Base-by-base conservation (phyloP, 1,140 invertebrate genomes). In the Tyrophagus putrescentiae region DNA sequence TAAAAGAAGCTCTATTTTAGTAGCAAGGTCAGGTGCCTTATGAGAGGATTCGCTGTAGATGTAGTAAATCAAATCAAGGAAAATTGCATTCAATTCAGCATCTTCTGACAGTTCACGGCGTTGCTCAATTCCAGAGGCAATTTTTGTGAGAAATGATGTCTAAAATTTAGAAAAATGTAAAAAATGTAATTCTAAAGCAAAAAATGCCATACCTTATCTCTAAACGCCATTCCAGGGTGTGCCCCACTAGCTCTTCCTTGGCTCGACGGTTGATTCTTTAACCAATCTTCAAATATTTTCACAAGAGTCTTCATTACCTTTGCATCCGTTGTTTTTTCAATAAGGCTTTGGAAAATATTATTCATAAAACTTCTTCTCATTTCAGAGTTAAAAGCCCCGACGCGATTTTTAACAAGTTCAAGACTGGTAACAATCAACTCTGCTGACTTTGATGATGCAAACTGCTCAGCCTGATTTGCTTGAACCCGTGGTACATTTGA, bases 311-410 rank as follows among this genome's bases (percentile, higher is more conserved):
- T 91, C 80, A 95, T 84, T 13, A 88, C 82, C 71, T 95, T 96
- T 0, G 84, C 80, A 69, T 97, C 92, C 25, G 81, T 79, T 1
- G 89, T 91, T 70, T 93, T 94, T 71, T 96, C 92, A 45, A 98
- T 95, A 0, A 98, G 73, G 29, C 84, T 84, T 0, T 93, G 86
- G 0, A 98, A 75, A 53, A 97, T 90, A 0, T 80, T 81, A 0
- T 89, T 89, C 64, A 98, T 93, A 66, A 96, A 97, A 0, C 83
- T 81, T 71, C 96, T 95, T n/a, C 91, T 77, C 77, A 94, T 95
- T 60, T 98, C 93, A 1, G 82, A 82, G 27, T 83, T 83, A 90
- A 97, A 94, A 0, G 92, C 85, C 0, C 84, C 86, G 0, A 96
- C 87, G 25, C 93, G 75, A 66, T 91, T 92, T 71, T 96, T 97